These are phyloP conservation scores for Smittia aterrima DNA, from an alignment of 2,888 invertebrate genomes.

Conservation along the genomic window DNA sequence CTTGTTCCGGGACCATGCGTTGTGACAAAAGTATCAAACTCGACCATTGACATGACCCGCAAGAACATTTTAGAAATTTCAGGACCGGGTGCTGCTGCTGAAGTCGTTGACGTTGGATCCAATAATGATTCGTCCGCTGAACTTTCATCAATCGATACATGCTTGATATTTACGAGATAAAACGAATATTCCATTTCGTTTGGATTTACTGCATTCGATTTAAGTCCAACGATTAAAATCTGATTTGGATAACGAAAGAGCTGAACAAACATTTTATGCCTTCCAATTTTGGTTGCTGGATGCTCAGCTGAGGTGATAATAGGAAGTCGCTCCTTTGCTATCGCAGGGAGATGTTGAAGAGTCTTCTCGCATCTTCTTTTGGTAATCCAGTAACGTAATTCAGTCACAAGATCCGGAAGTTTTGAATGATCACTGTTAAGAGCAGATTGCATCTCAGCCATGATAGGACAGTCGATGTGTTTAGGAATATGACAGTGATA, in stretches of 20 bases:
- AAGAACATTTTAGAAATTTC: constrained; percentile 59
- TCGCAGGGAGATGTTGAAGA: constrained; percentile 87
- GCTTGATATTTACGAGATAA: constrained; percentile 71
- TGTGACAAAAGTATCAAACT: constrained; percentile 87
- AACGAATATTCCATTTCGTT: constrained; percentile 75
- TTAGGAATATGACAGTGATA: constrained; percentile 90
- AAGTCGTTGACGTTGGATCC: neutral
- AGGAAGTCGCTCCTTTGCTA: constrained; percentile 80
- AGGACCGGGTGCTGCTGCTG: constrained; percentile 6
- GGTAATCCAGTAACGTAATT: constrained; percentile 83
- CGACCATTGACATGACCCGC: constrained; percentile 77
- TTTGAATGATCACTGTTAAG: constrained; percentile 72
- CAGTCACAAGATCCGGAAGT: constrained; percentile 66
- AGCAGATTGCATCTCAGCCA: constrained; percentile 76
- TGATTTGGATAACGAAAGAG: constrained; percentile 82
- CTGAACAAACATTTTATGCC: constrained; percentile 79
- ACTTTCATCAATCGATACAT: constrained; percentile 59
- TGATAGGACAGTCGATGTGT: constrained; percentile 74
- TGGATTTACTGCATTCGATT: constrained; percentile 71
- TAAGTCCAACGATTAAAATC: constrained; percentile 81
- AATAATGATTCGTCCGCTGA: constrained; percentile 15
- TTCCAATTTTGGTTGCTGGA: constrained; percentile 70
- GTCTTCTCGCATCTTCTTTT: constrained; percentile 92
- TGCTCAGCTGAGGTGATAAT: constrained; percentile 78
- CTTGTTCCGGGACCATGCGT: constrained; percentile 93